phyloP scores from a whole-genome alignment of 2,888 invertebrate species.

The Cephalotes varians region DNA sequence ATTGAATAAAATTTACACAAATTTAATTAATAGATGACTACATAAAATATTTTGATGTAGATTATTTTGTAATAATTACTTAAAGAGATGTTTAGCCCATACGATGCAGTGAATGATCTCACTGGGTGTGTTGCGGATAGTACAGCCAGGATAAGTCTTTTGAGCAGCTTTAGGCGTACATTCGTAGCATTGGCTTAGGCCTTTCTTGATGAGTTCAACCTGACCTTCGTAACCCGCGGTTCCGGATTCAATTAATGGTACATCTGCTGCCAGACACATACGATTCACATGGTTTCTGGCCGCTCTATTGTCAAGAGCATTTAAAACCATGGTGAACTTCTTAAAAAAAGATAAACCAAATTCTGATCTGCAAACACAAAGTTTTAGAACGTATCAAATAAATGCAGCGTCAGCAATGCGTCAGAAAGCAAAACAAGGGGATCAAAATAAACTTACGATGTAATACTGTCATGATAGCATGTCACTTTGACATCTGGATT shows the following conservation, averaged over 20 bases:
- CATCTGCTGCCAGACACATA: slow-evolving; percentile 98
- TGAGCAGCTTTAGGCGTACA: slow-evolving; percentile 96
- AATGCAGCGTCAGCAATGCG: background rate
- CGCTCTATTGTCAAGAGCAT: slow-evolving; percentile 98
- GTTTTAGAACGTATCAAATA: background rate
- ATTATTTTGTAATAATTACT: slow-evolving; percentile 87
- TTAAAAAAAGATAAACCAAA: slow-evolving; percentile 97
- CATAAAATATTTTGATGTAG: slow-evolving; percentile 28
- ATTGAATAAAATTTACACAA: background rate
- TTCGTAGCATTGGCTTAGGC: slow-evolving; percentile 98
- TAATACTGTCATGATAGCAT: slow-evolving; percentile 97
- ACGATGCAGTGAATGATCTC: slow-evolving; percentile 99
- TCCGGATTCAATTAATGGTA: slow-evolving; percentile 98
- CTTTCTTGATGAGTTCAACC: slow-evolving; percentile 95
- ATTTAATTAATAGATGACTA: background rate
- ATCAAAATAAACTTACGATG: slow-evolving; percentile 89
- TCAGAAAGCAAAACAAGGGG: background rate
- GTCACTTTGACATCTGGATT: slow-evolving; percentile 95
- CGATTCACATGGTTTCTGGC: slow-evolving; percentile 99
- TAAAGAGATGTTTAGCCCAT: slow-evolving; percentile 99
- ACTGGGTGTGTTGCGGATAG: slow-evolving; percentile 99
- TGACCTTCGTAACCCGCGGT: slow-evolving; percentile 99
- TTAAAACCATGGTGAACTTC: slow-evolving; percentile 96
- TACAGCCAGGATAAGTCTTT: slow-evolving; percentile 98
- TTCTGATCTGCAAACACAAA: slow-evolving; percentile 89